Conservation (phyloP, 2,888 invertebrate species). For the Oxytorus armatus region DNA sequence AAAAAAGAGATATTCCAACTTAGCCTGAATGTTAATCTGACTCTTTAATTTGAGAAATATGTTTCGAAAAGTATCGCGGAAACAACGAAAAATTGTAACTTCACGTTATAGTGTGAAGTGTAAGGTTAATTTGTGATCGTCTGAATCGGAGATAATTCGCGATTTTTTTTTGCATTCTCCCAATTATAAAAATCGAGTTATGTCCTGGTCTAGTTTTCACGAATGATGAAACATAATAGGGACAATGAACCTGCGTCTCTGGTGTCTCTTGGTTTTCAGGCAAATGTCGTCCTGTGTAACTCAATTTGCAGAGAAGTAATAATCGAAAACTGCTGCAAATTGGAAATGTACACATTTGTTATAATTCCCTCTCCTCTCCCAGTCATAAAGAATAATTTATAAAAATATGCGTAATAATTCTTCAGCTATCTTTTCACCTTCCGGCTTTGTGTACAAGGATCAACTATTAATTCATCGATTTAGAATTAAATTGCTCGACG, state of each 20-base stretch:
- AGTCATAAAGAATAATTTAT: not conserved
- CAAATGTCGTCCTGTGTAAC: not conserved
- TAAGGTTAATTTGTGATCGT: too few relatives aligned
- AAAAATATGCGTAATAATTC: not conserved
- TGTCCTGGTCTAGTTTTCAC: constrained; percentile 25
- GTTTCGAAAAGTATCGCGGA: too few relatives aligned
- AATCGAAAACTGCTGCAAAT: not conserved
- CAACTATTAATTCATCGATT: not conserved
- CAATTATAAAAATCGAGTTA: constrained; percentile 70
- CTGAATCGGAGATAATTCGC: too few relatives aligned
- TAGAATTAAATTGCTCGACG: too few relatives aligned
- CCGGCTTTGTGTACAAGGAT: not conserved
- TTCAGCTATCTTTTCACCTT: not conserved
- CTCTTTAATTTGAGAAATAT: too few relatives aligned
- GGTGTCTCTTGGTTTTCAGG: not conserved
- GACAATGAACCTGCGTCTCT: constrained; percentile 47
- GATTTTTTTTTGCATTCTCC: not conserved
- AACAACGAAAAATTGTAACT: too few relatives aligned
- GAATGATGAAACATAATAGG: constrained; percentile 57
- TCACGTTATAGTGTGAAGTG: too few relatives aligned
- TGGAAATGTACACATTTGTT: not conserved
- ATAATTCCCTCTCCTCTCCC: too few relatives aligned
- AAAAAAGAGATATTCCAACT: constrained; percentile 28
- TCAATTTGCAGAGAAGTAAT: not conserved
- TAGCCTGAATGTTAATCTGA: too few relatives aligned